Evolutionary conservation across 1,140 invertebrate species (phyloP), one percentile per base, ranked within the genome.

Genomic region (Lordiphosa clarofinis): DNA sequence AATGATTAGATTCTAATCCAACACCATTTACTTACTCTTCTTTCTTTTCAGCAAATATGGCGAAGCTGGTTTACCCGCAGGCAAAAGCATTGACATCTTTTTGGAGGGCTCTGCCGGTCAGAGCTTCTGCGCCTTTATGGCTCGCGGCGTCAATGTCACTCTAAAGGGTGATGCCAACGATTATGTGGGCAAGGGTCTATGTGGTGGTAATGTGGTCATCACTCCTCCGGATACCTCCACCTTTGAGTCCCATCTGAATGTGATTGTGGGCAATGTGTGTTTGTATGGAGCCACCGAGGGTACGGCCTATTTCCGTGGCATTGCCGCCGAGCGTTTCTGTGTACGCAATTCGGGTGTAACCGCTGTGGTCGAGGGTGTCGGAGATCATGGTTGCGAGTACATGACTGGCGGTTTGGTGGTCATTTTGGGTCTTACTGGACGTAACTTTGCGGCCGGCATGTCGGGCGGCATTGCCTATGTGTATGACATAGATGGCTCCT

Each of bases 401-500:
- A 99, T 99, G 98, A 99, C 98, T 37, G 98, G 97, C 21, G 98
- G 98, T 59, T 91, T 92, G 59, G 95, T 95, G 56, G 90, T 99
- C 5, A 96, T 99, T 87, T 91, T 99, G 8, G 98, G 98, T 4
- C 90, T 94, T n/a, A 98, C 97, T 9, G 98, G 98, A 52, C 91
- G 97, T 54, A 99, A 99, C 91, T 99, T 99, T 91, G 98, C 97
- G 36, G 98, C 98, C 55, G 98, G 98, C 73, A 99, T 99, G 97
- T 97, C 87, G 73, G 97, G 98, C 60, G 98, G 98, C 65, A 95
- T 99, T 63, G 98, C 98, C 0, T 99, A 97, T 88, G 94, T 99
- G 7, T 95, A 96, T 87, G 97, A 99, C 86, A 92, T 94, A 68
- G 96, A 96, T 89, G 94, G 94, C 1, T 94, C 94, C 4, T 96